phyloP scores from a whole-genome alignment of 2,888 invertebrate genomes.

The Antitype chi region DNA sequence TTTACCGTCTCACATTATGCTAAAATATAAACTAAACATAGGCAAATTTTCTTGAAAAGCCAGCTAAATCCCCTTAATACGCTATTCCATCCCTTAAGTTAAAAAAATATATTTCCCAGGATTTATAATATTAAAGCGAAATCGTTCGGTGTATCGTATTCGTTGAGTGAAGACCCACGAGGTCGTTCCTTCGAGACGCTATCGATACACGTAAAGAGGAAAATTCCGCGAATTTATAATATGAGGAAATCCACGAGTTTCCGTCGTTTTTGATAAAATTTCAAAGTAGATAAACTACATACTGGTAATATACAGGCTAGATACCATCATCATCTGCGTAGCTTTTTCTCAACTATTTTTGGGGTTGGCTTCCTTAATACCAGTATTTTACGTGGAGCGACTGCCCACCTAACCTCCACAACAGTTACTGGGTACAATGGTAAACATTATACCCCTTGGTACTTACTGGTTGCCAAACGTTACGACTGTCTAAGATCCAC shows the following conservation, averaged over 20 bases:
- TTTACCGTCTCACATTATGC: constrained; percentile 6
- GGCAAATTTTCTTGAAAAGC: constrained; percentile 17
- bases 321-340: background rate
- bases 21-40: constrained; percentile 39
- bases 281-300: constrained; percentile 14
- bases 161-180: constrained; percentile 36
- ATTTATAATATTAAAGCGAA: constrained; percentile 45
- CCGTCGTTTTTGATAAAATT: background rate
- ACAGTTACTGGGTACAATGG: too few relatives aligned
- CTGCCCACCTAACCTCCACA: too few relatives aligned
- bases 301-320: too few relatives aligned
- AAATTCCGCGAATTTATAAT: constrained; percentile 65
- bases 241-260: background rate
- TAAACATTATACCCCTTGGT: too few relatives aligned
- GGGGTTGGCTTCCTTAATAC: too few relatives aligned
- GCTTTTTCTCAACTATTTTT: too few relatives aligned
- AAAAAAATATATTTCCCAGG: constrained; percentile 41
- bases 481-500: too few relatives aligned
- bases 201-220: constrained; percentile 70
- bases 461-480: too few relatives aligned
- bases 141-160: constrained; percentile 47
- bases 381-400: too few relatives aligned
- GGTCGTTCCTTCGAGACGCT: constrained; percentile 61
- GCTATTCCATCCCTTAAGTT: constrained; percentile 39
- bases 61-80: constrained; percentile 28